A percentile compares a stretch with the other conserved stretches of the same genome.
These are phyloP conservation scores for Darevskia nairensis DNA, from an alignment of 2,797 vertebrate genomes.

Conservation along the genomic window DNA sequence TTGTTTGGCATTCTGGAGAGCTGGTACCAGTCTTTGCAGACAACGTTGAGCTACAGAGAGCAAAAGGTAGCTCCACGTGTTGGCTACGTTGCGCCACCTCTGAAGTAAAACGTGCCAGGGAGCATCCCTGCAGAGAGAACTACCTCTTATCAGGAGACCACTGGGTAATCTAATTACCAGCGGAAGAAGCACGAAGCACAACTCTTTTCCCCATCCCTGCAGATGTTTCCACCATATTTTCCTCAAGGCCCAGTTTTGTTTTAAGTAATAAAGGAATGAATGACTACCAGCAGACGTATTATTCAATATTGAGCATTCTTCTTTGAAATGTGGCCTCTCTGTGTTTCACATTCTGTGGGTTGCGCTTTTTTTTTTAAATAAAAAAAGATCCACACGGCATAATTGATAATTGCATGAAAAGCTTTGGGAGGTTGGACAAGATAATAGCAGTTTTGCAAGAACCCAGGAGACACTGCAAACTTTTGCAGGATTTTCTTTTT, in stretches of 20 bases:
- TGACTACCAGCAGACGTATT: conserved; percentile 50
- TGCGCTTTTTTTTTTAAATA: conserved; percentile 11
- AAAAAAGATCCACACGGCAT: conserved; percentile 27
- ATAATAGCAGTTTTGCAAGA: conserved; percentile 66
- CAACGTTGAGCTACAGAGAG: too few relatives aligned
- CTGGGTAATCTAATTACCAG: conserved; percentile 22
- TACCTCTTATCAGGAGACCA: not conserved
- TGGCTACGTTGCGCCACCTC: too few relatives aligned
- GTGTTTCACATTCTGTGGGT: conserved; percentile 43
- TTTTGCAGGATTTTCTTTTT: conserved; percentile 62
- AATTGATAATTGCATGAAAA: conserved; percentile 63
- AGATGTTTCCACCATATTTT: conserved; percentile 19
- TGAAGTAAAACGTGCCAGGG: not conserved
- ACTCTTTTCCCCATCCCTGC: conserved; percentile 25
- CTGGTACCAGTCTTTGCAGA: too few relatives aligned
- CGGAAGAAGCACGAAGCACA: not conserved
- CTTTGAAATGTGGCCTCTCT: conserved; percentile 28
- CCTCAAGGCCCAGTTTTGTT: conserved; percentile 45
- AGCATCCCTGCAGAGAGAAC: not conserved
- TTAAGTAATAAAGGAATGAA: conserved; percentile 52
- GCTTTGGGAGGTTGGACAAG: conserved; percentile 56
- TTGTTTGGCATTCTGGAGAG: too few relatives aligned
- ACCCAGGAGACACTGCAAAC: conserved; percentile 55
- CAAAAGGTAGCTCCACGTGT: too few relatives aligned
- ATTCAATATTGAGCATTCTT: conserved; percentile 44